phyloP scores from a whole-genome alignment of 2,888 invertebrate species.

The Ashinkailepas kermadecensis region DNA sequence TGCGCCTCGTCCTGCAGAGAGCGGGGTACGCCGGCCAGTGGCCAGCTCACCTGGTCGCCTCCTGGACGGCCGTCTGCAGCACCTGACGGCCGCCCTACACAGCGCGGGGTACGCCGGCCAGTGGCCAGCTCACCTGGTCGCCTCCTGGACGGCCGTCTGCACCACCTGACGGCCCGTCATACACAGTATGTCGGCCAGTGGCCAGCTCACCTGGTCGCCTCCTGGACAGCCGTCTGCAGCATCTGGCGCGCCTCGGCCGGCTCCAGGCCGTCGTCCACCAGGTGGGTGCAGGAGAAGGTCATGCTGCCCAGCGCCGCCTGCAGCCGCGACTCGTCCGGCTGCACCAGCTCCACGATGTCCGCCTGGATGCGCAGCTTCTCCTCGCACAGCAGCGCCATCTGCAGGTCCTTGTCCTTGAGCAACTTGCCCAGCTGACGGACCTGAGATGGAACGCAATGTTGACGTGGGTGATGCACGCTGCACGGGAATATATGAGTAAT shows the following conservation, averaged over 20 bases:
- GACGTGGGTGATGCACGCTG: no score
- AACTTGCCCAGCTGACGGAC: slow-evolving; percentile 38
- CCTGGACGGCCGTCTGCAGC: no score
- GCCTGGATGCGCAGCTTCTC: slow-evolving; percentile 68
- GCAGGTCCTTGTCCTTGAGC: slow-evolving; percentile 76
- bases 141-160: no score
- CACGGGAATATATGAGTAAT: no score
- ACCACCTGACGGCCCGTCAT: no score
- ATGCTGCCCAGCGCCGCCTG: slow-evolving; percentile 27
- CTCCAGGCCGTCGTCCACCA: slow-evolving; percentile 65
- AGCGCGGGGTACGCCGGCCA: no score
- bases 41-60: no score
- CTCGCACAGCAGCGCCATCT: slow-evolving; percentile 74
- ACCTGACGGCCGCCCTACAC: no score
- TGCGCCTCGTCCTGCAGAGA: no score
- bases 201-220: slow-evolving; percentile 49
- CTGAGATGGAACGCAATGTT: not conserved
- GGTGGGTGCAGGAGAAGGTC: slow-evolving; percentile 60
- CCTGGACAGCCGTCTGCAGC: slow-evolving; percentile 60
- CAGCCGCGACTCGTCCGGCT: slow-evolving; percentile 37
- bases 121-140: slow-evolving; percentile 51
- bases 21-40: slow-evolving; percentile 39
- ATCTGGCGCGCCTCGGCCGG: slow-evolving; percentile 65
- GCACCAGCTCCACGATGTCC: slow-evolving; percentile 63
- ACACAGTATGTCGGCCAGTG: no score